These are phyloP conservation scores for Prostheceraeus crozeri DNA, from an alignment of 2,888 invertebrate genomes.

Conservation along the genomic window DNA sequence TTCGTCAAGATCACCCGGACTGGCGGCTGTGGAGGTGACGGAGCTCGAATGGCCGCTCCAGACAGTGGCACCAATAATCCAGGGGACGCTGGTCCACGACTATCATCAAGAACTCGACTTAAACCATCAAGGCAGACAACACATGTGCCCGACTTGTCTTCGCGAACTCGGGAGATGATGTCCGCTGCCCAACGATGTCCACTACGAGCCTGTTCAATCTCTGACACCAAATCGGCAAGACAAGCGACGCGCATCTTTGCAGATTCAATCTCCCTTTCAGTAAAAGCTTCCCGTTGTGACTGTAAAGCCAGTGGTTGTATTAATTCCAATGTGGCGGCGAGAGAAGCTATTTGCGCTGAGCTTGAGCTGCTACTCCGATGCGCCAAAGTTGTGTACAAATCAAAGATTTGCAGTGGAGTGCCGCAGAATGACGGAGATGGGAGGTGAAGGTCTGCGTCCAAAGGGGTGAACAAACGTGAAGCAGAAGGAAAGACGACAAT, in stretches of 20 bases:
- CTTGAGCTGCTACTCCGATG: no score
- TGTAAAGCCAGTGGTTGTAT: not conserved
- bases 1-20: no score
- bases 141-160: constrained; percentile 64
- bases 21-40: no score
- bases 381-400: no score
- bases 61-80: no score
- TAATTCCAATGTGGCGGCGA: not conserved
- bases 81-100: no score
- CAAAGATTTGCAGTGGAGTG: no score
- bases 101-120: no score
- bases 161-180: constrained; percentile 83
- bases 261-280: not conserved
- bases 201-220: constrained; percentile 82
- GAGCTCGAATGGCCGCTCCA: no score
- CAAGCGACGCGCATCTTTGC: not conserved
- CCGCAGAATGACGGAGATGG: not conserved
- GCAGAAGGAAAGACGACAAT: constrained; percentile 25
- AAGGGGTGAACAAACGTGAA: no score
- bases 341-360: not conserved
- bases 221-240: constrained; percentile 71
- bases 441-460: no score
- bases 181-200: constrained; percentile 91
- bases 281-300: not conserved
- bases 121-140: no score